Base-by-base conservation (phyloP, 1,140 invertebrate species). In the Batillaria attramentaria region DNA sequence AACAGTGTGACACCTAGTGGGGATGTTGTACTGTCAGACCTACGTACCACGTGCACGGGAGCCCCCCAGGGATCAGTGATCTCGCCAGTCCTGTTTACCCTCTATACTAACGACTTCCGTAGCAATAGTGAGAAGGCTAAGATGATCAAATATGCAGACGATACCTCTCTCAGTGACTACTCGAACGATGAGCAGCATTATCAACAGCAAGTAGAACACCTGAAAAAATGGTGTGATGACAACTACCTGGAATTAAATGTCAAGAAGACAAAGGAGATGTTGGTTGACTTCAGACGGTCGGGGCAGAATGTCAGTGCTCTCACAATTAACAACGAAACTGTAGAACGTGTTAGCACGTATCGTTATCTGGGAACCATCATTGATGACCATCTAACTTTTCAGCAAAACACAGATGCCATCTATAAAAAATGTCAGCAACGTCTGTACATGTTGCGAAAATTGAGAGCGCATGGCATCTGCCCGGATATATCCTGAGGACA, bases 11-110 rank as follows among this genome's bases (percentile, higher is more conserved):
- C n/a, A 31, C n/a, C 57, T 62, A 31, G 57, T 62, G 28, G 8
- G n/a, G 33, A 66, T 28, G 28, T 28, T 13, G 13, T 10, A 28
- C n/a, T 66, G 8, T 66, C 10, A 8, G 13, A 13, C 33, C 13
- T 35, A 8, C n/a, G 8, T 10, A 35, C 33, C 10, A 73, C 42
- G 10, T 46, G 50, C 50, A 73, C 42, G 20, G 70, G 70, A 57
- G 70, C 50, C 41, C 70, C 28, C 0, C 70, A 73, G n/a, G 70
- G 70, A 10, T 50, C 41, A 16, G 70, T 73, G 42, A 33, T 57
- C 5, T 73, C 33, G 3, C 50, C 66, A 20, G 39, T 24, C 3
- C 37, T 69, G 28, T 69, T 69, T 39, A 24, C 24, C 5, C 66
- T 69, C 13, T 69, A 69, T 1, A 69, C 66, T 4, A 10, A 16